Conservation (phyloP, 92 coral and sea anemone species). For the Epizoanthus stellaris region DNA sequence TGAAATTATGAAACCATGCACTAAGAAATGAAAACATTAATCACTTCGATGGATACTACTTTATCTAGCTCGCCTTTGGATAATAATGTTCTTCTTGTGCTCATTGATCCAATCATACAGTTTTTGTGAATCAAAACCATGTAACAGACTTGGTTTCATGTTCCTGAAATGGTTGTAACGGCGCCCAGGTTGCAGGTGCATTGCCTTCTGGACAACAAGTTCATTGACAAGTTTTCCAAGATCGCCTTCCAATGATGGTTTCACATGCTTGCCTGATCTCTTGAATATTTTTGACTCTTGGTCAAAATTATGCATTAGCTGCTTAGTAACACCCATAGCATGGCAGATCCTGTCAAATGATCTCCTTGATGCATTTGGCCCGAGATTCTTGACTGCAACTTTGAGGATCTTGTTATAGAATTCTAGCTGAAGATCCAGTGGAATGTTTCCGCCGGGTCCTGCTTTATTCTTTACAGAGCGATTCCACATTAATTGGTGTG, state of each 20-base stretch:
- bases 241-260: constrained; percentile 6
- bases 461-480: constrained; percentile 60
- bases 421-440: constrained; percentile 63
- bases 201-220: constrained; percentile 68
- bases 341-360: constrained; percentile 74
- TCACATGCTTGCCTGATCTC: constrained; percentile 36
- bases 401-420: constrained; percentile 65
- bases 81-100: constrained; percentile 67
- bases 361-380: constrained; percentile 73
- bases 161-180: constrained; percentile 61
- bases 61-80: constrained; percentile 60
- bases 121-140: constrained; percentile 66
- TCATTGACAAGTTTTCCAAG: constrained; percentile 61
- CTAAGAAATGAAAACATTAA: background rate
- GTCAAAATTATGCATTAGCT: constrained; percentile 65
- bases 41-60: background rate
- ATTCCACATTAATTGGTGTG: constrained; percentile 76
- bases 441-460: constrained; percentile 67
- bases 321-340: constrained; percentile 70
- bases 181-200: constrained; percentile 70
- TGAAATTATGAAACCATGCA: background rate
- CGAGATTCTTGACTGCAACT: constrained; percentile 65
- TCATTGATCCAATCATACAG: constrained; percentile 67
- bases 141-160: constrained; percentile 57
- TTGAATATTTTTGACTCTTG: constrained; percentile 48